Base-by-base conservation (phyloP, 2,797 vertebrate species). In the Buphagus erythrorhynchus region DNA sequence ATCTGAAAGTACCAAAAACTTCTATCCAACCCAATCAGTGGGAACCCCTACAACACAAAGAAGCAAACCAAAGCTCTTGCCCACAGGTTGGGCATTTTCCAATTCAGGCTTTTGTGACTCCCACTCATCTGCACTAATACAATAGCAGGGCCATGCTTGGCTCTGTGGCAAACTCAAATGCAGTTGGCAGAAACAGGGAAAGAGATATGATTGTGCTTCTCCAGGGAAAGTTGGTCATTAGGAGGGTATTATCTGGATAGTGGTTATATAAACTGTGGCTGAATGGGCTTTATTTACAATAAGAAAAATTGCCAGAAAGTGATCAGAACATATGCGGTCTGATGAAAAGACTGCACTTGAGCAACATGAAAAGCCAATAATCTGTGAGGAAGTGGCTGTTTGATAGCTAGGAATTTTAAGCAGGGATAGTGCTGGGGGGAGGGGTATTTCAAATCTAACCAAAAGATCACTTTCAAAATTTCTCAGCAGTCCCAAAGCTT, bases 301-400 rank as follows among this genome's bases (percentile, higher is more conserved):
- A 94, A 93, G 93, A 96, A 91, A 96, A 97, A 93, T 62, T 95
- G 95, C 94, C 96, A 97, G 88, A 95, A 91, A 94, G 86, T 74
- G 90, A 97, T 97, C 91, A 94, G 96, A 95, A 91, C 90, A 96
- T 73, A 92, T 93, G 80, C 4, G 0, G 78, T 69, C 54, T 48
- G 84, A 94, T 95, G 93, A 96, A 97, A 96, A 96, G 88, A 43
- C 80, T 91, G 79, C 90, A 94, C 93, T 97, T 71, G 68, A 96
- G 78, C 94, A 94, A 63, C 78, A 62, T 73, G 81, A 96, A 96
- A 96, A 94, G 82, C 88, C 78, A 95, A 88, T 86, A 96, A 97
- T 97, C 89, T 96, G 87, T 14, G 74, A 96, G 90, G 88, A 95
- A 95, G 92, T 89, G 49, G 92, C 75, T 91, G 75, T 54, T 91